These are phyloP conservation scores for Syngnathus scovelli DNA, from an alignment of 2,113 vertebrate species.

Conservation along the genomic window DNA sequence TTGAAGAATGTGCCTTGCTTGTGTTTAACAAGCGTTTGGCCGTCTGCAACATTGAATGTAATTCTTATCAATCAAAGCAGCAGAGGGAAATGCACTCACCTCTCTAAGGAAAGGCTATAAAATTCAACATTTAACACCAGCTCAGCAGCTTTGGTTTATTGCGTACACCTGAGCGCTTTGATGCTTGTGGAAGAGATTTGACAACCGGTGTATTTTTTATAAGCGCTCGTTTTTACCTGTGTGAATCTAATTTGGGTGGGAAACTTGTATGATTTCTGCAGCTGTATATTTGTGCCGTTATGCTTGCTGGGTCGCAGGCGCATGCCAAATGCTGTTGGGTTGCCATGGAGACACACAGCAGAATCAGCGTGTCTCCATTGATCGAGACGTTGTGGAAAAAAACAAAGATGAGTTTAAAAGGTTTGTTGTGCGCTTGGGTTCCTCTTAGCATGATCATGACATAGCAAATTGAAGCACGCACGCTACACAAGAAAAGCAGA, in stretches of 20 bases:
- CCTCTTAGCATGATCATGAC: not conserved
- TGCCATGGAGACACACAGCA: constrained; percentile 48
- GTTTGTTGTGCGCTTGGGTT: not conserved
- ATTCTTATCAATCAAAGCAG: constrained; percentile 2
- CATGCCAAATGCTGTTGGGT: constrained; percentile 14
- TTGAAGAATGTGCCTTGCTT: constrained; percentile 18
- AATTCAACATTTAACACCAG: not conserved
- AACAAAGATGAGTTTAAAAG: not conserved
- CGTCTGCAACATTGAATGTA: constrained; percentile 21
- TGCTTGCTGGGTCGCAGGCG: not conserved
- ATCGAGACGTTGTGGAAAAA: constrained; percentile 6
- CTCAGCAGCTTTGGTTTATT: constrained; percentile 7
- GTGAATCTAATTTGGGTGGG: constrained; percentile 9
- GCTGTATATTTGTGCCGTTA: constrained; percentile 3
- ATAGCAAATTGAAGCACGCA: not conserved
- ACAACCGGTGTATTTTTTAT: not conserved
- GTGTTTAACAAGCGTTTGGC: constrained; percentile 18
- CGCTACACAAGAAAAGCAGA: constrained; percentile 16
- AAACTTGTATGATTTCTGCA: constrained; percentile 13
- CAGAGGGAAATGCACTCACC: too few species aligned
- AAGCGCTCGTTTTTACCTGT: not conserved
- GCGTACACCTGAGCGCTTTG: constrained; percentile 6
- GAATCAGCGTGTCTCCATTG: constrained; percentile 22
- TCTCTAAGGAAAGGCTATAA: not conserved
- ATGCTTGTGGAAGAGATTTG: constrained; percentile 14